Conservation (phyloP, 2,797 vertebrate genomes). For the Zenarchopterus dispar region DNA sequence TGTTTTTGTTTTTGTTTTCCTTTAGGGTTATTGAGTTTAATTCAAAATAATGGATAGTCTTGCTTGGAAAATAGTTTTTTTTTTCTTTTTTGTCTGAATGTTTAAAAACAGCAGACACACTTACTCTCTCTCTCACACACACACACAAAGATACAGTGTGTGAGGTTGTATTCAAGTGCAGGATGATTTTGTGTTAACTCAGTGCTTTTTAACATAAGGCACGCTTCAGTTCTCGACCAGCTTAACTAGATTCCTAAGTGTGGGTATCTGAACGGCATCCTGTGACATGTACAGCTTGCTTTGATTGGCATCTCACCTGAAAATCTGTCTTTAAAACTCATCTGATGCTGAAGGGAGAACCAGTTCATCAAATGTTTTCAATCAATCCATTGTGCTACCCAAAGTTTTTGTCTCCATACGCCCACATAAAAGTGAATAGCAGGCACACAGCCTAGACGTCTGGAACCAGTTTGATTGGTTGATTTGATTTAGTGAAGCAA, state of each 20-base stretch:
- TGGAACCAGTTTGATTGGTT: constrained; percentile 51
- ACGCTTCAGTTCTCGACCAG: background rate
- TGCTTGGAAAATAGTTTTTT: too few species aligned
- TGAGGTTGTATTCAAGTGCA: background rate
- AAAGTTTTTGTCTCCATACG: background rate
- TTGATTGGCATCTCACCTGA: too few species aligned
- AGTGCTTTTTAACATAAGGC: constrained; percentile 28
- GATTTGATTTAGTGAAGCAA: constrained; percentile 47
- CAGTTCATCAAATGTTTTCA: background rate
- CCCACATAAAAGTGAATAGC: constrained; percentile 22
- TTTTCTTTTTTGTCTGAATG: too few species aligned
- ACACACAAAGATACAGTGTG: constrained; percentile 7
- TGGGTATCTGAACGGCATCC: background rate
- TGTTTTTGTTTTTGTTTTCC: too few species aligned
- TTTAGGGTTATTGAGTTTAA: too few species aligned
- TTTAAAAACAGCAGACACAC: background rate
- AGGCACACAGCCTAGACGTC: constrained; percentile 15
- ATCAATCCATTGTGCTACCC: background rate
- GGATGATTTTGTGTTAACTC: constrained; percentile 4
- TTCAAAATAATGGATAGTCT: too few species aligned
- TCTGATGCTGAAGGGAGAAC: background rate
- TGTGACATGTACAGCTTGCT: background rate
- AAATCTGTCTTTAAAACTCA: background rate
- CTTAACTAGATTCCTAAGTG: background rate
- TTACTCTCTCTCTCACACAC: background rate